phyloP scores from a whole-genome alignment of 2,113 vertebrate genomes.

The Circaetus cinerascens region DNA sequence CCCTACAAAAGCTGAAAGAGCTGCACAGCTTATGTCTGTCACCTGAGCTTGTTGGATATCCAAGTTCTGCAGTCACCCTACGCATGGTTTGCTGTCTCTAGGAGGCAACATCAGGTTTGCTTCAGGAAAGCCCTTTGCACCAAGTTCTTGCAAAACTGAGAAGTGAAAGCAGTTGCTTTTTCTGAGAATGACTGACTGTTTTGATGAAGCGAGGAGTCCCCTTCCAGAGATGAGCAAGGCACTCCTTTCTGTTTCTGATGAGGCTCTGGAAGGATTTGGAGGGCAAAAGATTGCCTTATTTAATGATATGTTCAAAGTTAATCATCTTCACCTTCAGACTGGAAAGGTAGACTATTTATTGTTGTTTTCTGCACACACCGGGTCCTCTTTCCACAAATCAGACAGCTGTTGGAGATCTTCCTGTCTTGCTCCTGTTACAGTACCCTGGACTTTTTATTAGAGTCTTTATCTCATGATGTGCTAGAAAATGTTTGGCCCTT shows the following conservation, averaged over 20 bases:
- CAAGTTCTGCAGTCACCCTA: neutral
- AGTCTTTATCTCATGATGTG: neutral
- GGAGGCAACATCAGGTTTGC: neutral
- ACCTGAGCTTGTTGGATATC: neutral
- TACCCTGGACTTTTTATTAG: neutral
- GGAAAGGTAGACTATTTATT: neutral
- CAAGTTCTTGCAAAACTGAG: neutral
- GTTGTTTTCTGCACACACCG: neutral
- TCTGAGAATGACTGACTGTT: constrained; percentile 43
- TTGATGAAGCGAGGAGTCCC: constrained; percentile 65
- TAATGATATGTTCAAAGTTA: neutral
- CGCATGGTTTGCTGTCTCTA: neutral
- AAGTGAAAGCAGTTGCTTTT: constrained; percentile 50
- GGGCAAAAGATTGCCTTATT: neutral
- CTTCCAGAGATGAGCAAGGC: constrained; percentile 49
- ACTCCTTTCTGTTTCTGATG: neutral
- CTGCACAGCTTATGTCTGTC: neutral
- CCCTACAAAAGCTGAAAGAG: neutral
- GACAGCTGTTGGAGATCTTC: neutral
- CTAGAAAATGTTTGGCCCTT: neutral
- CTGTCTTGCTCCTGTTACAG: neutral
- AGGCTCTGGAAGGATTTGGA: neutral
- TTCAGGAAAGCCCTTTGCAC: constrained; percentile 48
- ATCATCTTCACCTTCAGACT: neutral
- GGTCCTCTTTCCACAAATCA: neutral